phyloP scores from a whole-genome alignment of 2,113 vertebrate species.

The Coturnix japonica region DNA sequence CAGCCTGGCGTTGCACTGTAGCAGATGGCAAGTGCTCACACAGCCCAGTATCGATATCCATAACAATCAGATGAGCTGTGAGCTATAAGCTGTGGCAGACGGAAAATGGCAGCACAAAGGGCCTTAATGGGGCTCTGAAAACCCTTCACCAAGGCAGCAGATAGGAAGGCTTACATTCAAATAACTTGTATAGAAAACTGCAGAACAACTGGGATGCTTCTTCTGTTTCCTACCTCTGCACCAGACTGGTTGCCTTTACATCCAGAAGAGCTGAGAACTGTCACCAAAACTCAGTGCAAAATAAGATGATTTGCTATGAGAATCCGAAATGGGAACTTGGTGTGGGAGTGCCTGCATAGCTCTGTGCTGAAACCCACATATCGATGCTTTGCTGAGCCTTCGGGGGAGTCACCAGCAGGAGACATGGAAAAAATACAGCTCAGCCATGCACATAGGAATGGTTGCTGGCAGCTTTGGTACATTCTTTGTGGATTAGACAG shows the following conservation, averaged over 20 bases:
- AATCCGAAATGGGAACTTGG: background rate
- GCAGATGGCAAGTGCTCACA: conserved; percentile 50
- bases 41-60: background rate
- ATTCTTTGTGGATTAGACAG: background rate
- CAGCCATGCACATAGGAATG: background rate
- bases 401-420: background rate
- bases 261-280: background rate
- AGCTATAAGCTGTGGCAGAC: conserved; percentile 41
- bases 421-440: background rate
- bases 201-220: background rate
- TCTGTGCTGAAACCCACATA: background rate
- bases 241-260: background rate
- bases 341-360: background rate
- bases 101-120: conserved; percentile 59
- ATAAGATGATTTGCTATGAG: background rate
- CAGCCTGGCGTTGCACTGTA: background rate
- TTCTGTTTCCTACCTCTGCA: background rate
- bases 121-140: conserved; percentile 10
- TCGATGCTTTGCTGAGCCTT: background rate
- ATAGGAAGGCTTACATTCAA: background rate
- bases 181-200: background rate
- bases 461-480: background rate
- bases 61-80: conserved; percentile 47
- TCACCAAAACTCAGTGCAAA: background rate
- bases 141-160: conserved; percentile 9